Evolutionary conservation across 1,140 invertebrate genomes (phyloP), one percentile per base, ranked within the genome.

Genomic region (Ganaspis sp.): DNA sequence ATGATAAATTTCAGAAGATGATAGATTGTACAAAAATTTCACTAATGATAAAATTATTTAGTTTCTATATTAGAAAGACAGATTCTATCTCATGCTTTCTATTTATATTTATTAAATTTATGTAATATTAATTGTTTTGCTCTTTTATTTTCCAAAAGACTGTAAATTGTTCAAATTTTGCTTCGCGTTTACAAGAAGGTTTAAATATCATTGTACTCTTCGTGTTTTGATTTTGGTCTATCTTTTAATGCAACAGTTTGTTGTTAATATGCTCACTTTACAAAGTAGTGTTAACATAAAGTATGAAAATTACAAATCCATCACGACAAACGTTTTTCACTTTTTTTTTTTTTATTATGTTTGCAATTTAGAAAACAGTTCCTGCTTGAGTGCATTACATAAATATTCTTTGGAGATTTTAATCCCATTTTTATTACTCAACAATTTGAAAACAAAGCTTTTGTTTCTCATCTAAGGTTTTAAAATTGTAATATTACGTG

Each of bases 221-320:
- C 11, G 17, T 29, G 15, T 64, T 58, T 64, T 64, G 58, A 64
- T 64, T 34, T 34, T 64, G 58, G 58, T 64, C 58, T n/a, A 12
- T 64, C 26, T 29, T 64, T 29, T 64, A 64, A 64, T 64, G 58
- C 58, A 64, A 64, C 21, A 64, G 23, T 64, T 64, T 29, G 58
- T 64, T 64, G 26, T 29, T 64, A 64, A 29, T 64, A 64, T 64
- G 26, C 45, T 64, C 58, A 29, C 12, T 64, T 29, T 64, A 64
- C 23, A 64, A 34, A 64, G 23, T 64, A 64, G 23, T 64, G 58
- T 64, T 64, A 64, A 64, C 58, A 64, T 26, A 58, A 64, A 29
- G 12, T 49, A 49, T 17, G 45, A 34, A 29, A 64, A 64, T 64
- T 29, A 64, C 58, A 64, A n/a, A 64, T 26, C 23, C 15, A 64